Evolutionary conservation across 2,888 invertebrate genomes (phyloP), one percentile per base, ranked within the genome.

Genomic region (Luperina nickerlii): DNA sequence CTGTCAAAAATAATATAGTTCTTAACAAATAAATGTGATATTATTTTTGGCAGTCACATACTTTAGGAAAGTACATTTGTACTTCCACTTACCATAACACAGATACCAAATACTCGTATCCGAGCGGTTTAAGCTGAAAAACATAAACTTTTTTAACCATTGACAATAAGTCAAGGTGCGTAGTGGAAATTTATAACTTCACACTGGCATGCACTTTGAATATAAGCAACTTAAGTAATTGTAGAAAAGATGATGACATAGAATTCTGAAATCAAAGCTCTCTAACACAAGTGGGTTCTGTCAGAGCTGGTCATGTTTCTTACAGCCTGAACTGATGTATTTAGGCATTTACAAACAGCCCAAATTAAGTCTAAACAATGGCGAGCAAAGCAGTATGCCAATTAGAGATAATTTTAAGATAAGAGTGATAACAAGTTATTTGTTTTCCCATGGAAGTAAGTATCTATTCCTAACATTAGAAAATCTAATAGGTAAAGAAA

Each of bases 81-180:
- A 96, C 96, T 94, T 95, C 94, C 96, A 97, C 96, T 97, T 97
- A 97, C 97, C 97, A 96, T 96, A 92, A 92, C 92, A 93, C 92
- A 93, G 94, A 94, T 95, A 96, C 92, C 95, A 95, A 79, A 95
- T 92, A 95, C 96, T 95, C 95, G 96, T 96, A 96, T 96, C 96
- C 94, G 93, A 96, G 95, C 92, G 93, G 96, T 93, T 93, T 93
- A 95, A 94, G 95, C 97, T 97, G 97, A 97, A 97, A 97, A 97
- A 96, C 95, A 97, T 95, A 96, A 96, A 95, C 88, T 92, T 90
- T 95, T 95, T 96, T 95, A 95, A 95, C 95, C 94, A 87, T 89
- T 90, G 90, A 90, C 88, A 85, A 87, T 90, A 89, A 91, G 91
- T 90, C 91, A 91, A 78, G 90, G 90, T 88, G 81, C 82, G 79